Percentiles rank a stretch among this genome's conserved stretches.
phyloP scores from a whole-genome alignment of 2,797 vertebrate genomes.

The Sparidentex hasta region DNA sequence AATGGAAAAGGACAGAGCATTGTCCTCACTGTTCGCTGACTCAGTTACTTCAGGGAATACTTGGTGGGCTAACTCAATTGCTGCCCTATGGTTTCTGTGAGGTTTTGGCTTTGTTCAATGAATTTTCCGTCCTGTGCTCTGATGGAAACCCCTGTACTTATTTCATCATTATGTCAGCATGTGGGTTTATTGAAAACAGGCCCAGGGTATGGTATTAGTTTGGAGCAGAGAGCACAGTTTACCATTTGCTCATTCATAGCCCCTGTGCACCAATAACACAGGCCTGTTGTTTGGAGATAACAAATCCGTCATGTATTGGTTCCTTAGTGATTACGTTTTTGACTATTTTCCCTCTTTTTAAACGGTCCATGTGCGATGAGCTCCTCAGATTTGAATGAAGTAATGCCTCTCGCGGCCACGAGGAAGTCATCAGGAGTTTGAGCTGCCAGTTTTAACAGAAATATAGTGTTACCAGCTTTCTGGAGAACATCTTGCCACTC shows the following conservation, averaged over 20 bases:
- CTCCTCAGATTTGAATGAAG: neutral
- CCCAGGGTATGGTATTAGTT: constrained; percentile 55
- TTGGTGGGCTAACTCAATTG: constrained; percentile 35
- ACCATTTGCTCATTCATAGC: neutral
- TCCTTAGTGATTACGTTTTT: constrained; percentile 12
- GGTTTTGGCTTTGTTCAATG: constrained; percentile 68
- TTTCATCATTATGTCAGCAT: constrained; percentile 71
- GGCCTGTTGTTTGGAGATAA: constrained; percentile 15
- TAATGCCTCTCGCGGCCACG: neutral
- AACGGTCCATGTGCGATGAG: neutral
- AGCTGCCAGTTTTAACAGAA: neutral
- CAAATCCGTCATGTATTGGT: neutral
- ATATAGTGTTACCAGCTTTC: constrained; percentile 1
- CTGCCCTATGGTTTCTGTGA: constrained; percentile 67
- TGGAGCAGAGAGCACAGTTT: constrained; percentile 32
- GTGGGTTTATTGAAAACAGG: constrained; percentile 77
- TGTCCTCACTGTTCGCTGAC: constrained; percentile 37
- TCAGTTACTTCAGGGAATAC: constrained; percentile 44
- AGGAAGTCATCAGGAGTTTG: neutral
- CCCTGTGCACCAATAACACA: neutral
- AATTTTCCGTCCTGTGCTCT: constrained; percentile 67
- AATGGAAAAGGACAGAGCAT: constrained; percentile 5
- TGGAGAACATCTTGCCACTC: neutral
- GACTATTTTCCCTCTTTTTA: neutral
- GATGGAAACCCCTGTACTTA: constrained; percentile 71